A percentile compares a stretch with the other conserved stretches of the same genome.
Evolutionary conservation across 2,113 vertebrate genomes (phyloP).

Genomic region (Onychostruthus taczanowskii): DNA sequence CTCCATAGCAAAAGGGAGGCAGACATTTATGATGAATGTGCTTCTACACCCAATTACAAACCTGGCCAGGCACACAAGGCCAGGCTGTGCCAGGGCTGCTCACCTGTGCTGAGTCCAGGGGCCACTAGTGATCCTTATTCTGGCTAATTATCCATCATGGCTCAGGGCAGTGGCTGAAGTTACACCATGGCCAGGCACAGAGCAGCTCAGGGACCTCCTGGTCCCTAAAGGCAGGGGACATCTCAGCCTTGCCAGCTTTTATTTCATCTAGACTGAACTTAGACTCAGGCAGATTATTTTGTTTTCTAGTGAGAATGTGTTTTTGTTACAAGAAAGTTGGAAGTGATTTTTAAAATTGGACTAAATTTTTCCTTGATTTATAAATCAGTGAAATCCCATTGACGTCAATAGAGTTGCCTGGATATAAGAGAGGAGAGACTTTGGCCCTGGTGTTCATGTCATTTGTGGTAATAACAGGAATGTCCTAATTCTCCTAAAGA

Average conservation of each 20-base stretch:
- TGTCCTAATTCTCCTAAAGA: constrained; percentile 51
- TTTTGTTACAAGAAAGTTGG: constrained; percentile 34
- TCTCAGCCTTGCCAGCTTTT: not conserved
- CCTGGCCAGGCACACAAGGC: not conserved
- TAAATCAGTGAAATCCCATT: constrained; percentile 56
- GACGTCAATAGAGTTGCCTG: constrained; percentile 59
- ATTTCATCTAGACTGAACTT: not conserved
- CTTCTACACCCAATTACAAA: not conserved
- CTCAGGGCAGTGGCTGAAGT: not conserved
- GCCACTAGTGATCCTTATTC: not conserved
- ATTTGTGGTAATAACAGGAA: constrained; percentile 63
- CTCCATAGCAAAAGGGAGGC: not conserved
- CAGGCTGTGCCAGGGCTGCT: not conserved
- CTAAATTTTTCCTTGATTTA: constrained; percentile 42
- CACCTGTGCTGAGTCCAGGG: not conserved
- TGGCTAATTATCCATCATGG: not conserved
- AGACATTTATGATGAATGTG: not conserved
- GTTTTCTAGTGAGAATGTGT: not conserved
- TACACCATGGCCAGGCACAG: not conserved
- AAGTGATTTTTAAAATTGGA: constrained; percentile 38
- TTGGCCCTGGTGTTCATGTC: constrained; percentile 20
- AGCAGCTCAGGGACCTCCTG: not conserved
- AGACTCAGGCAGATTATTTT: not conserved
- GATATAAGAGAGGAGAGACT: constrained; percentile 44
- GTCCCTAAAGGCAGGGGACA: not conserved